Base-by-base conservation (phyloP, 2,888 invertebrate genomes). In the Xylota sylvarum region DNA sequence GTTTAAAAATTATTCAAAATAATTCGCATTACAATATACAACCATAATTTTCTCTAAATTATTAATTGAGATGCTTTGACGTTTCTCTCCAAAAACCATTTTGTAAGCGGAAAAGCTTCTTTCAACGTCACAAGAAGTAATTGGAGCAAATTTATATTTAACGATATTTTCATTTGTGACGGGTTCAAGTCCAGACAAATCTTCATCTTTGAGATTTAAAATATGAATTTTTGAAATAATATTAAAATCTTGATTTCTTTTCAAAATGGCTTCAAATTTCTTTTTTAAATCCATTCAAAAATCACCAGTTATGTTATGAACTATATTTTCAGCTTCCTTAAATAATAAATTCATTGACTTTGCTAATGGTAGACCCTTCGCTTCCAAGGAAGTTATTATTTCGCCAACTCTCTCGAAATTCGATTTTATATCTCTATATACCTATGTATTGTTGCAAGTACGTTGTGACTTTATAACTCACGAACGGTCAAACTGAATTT, bases 101-200 rank as follows among this genome's bases (percentile, higher is more conserved):
- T n/a, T n/a, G n/a, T n/a, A n/a, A n/a, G n/a, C n/a, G n/a, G n/a
- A 30, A 73, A 73, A 80, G 67, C 73, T 81, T 81, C 67, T 73
- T 67, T 81, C 67, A 40, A 81, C 81, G 67, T 67, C 65, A 65
- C 67, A 80, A 50, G 73, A 73, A 69, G 74, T 65, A 40, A 74
- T 67, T 74, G 74, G 67, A 81, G 52, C 74, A 67, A 67, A 74
- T 81, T 81, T 74, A 55, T 81, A 74, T 74, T 74, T 74, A 46
- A 58, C 35, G n/a, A 62, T 74, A 74, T 81, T 74, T 62, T 60
- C 69, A 62, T 74, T 62, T 76, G 30, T 76, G 19, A 82, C 74
- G 14, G 74, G 60, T 67, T 74, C 40, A 50, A 58, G 67, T 60
- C 65, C 65, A 58, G 74, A 82, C 55, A 76, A 81, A 76, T 76